Conservation (phyloP, 2,797 vertebrate genomes). For the Alosa sapidissima region DNA sequence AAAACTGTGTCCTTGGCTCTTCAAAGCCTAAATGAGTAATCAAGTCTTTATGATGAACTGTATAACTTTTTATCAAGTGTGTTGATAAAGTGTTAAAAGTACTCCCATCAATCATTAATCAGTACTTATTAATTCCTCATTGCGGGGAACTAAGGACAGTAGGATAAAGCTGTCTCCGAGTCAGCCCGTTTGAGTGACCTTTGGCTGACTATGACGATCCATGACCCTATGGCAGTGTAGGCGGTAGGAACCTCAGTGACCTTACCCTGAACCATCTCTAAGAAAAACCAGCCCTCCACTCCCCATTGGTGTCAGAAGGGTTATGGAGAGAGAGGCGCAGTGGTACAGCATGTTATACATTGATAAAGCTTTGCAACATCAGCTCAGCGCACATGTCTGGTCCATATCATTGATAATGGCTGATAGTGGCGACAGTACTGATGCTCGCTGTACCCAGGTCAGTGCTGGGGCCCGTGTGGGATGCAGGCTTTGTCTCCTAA, state of each 20-base stretch:
- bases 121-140: not conserved
- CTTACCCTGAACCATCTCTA: not conserved
- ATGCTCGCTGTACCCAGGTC: not conserved
- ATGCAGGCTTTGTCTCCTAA: not conserved
- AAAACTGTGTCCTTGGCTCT: not conserved
- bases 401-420: not conserved
- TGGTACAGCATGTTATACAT: not conserved
- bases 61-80: not conserved
- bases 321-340: not conserved
- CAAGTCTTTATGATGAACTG: not conserved
- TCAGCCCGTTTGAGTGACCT: not conserved
- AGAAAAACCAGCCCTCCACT: not conserved
- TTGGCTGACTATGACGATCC: not conserved
- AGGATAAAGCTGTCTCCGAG: not conserved
- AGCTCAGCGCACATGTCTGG: not conserved
- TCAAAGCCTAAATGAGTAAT: too few species aligned
- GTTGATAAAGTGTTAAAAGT: not conserved
- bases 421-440: not conserved
- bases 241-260: not conserved
- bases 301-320: not conserved
- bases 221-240: not conserved
- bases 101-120: not conserved
- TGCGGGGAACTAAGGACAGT: not conserved
- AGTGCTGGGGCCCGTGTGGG: not conserved
- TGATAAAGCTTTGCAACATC: constrained; percentile 13